Evolutionary conservation across 2,797 vertebrate species (phyloP).

Genomic region (Manis pentadactyla): DNA sequence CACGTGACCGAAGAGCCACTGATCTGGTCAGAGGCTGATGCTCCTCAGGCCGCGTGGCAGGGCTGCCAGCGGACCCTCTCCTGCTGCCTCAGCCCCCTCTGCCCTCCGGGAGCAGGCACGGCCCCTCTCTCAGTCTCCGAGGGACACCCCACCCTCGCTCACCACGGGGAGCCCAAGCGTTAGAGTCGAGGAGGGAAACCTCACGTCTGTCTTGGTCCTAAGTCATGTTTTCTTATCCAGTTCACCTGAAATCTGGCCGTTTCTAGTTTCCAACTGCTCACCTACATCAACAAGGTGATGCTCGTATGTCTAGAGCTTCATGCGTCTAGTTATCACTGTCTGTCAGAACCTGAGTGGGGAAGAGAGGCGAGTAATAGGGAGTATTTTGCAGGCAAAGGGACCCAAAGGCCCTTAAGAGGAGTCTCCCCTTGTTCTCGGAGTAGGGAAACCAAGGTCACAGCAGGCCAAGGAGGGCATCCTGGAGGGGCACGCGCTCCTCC

Average conservation of each 20-base stretch:
- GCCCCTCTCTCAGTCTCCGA: not conserved
- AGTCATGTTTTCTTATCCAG: not conserved
- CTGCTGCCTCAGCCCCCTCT: not conserved
- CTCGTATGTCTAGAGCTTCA: not conserved
- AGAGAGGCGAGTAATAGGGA: not conserved
- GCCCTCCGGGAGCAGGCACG: rapidly evolving
- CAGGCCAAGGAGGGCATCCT: not conserved
- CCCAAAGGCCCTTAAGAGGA: not conserved
- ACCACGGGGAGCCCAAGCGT: not conserved
- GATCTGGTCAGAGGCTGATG: not conserved
- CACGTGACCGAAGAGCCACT: not conserved
- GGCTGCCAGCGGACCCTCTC: not conserved
- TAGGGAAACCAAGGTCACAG: not conserved
- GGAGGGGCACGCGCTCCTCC: not conserved
- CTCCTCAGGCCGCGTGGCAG: not conserved
- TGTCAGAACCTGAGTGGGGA: not conserved
- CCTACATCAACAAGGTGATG: not conserved
- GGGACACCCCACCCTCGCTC: not conserved
- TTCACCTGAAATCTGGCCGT: not conserved
- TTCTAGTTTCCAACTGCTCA: not conserved
- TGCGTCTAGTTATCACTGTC: not conserved
- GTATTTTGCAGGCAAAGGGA: not conserved
- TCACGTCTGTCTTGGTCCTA: not conserved
- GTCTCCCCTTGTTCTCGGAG: not conserved
- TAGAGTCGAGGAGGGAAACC: not conserved